phyloP scores from a whole-genome alignment of 2,797 vertebrate species.

The Monodelphis domestica region DNA sequence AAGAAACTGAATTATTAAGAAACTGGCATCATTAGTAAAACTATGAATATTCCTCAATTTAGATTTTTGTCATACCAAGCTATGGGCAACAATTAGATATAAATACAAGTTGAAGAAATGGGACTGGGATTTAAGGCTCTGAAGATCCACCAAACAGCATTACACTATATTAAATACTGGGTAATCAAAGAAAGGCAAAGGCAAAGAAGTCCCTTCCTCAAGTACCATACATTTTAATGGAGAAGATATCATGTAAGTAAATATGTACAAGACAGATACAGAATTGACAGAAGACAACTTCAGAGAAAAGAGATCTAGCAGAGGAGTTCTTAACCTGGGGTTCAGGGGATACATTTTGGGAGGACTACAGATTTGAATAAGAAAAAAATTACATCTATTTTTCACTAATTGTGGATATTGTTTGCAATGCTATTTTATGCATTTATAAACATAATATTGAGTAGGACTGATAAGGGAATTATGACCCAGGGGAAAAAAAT shows the following conservation, averaged over 20 bases:
- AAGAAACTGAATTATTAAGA: not conserved
- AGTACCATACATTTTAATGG: not conserved
- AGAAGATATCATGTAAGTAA: too few species aligned
- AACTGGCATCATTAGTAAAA: not conserved
- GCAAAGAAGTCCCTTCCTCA: not conserved
- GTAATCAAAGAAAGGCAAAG: not conserved
- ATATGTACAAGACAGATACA: not conserved
- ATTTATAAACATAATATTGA: not conserved
- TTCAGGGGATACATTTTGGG: not conserved
- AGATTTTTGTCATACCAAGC: not conserved
- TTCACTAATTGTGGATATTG: not conserved
- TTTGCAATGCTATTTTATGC: not conserved
- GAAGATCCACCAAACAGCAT: not conserved
- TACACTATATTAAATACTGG: too few species aligned
- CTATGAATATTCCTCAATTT: not conserved
- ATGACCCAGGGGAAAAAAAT: not conserved
- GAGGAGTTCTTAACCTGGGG: not conserved
- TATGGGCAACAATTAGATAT: not conserved
- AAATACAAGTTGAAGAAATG: not conserved
- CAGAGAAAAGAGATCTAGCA: not conserved
- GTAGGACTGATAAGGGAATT: not conserved
- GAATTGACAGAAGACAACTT: not conserved
- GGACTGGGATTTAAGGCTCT: not conserved
- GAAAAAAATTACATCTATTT: not conserved
- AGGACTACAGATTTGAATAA: not conserved